Evolutionary conservation across 92 coral and sea anemone species (phyloP).

Genomic region (Siderastrea radians): DNA sequence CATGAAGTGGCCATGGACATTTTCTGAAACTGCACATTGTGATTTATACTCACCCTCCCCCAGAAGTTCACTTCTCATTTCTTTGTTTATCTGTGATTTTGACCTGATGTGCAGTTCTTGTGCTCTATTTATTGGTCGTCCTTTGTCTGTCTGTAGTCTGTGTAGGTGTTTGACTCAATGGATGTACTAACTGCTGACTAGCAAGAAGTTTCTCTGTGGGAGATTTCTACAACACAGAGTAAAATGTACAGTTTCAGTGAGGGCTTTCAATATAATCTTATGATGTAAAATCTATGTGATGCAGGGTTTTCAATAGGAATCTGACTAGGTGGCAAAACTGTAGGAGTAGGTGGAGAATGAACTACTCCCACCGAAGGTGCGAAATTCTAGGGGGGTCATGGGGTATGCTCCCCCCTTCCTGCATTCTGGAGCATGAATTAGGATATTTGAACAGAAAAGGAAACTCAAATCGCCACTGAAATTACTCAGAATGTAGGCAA

Average conservation of each 20-base stretch:
- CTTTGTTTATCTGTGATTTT: constrained; percentile 90
- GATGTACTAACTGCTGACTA: constrained; percentile 82
- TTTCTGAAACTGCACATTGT: not conserved
- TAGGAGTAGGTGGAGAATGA: no score
- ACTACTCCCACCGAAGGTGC: no score
- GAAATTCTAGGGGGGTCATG: no score
- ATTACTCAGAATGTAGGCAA: no score
- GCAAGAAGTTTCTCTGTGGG: constrained; percentile 86
- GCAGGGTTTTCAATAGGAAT: no score
- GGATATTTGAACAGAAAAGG: no score
- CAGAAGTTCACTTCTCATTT: constrained; percentile 91
- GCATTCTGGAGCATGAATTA: no score
- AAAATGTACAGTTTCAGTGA: no score
- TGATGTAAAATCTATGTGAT: not conserved
- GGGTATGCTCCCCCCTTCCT: no score
- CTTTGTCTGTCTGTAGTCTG: constrained; percentile 48
- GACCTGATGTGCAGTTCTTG: constrained; percentile 88
- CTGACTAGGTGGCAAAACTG: no score
- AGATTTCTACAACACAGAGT: constrained; percentile 61
- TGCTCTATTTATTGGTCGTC: constrained; percentile 47
- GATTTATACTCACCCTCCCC: constrained; percentile 69
- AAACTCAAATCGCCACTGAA: no score
- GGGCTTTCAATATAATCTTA: not conserved
- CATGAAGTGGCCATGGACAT: no score
- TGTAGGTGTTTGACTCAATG: constrained; percentile 40